Percentiles rank a stretch among this genome's conserved stretches.
phyloP scores from a whole-genome alignment of 2,888 invertebrate genomes.

The Synanthedon formicaeformis region DNA sequence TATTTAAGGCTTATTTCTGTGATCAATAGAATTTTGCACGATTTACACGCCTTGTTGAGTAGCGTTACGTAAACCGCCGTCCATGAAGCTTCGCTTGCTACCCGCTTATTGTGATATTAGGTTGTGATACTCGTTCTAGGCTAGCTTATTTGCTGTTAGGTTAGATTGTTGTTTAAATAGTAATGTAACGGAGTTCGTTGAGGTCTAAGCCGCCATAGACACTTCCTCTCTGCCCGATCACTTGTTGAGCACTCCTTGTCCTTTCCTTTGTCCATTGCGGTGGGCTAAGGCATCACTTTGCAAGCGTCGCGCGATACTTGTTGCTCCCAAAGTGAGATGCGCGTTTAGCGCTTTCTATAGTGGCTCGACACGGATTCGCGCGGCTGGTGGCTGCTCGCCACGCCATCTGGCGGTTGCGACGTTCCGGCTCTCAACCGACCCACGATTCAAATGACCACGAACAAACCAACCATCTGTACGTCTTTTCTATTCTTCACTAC shows the following conservation, averaged over 20 bases:
- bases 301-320: conserved; percentile 32
- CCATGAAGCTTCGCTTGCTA: conserved; percentile 68
- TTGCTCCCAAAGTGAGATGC: conserved; percentile 48
- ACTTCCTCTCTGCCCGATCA: conserved; percentile 14
- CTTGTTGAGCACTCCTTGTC: conserved; percentile 20
- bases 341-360: conserved; percentile 58
- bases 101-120: conserved; percentile 66
- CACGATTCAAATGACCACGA: conserved; percentile 65
- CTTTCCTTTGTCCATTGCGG: conserved; percentile 12
- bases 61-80: conserved; percentile 66
- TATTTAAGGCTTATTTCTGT: conserved; percentile 67
- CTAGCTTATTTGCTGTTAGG: conserved; percentile 55
- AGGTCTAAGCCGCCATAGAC: conserved; percentile 32
- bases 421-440: conserved; percentile 65
- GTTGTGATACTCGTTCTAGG: conserved; percentile 65
- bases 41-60: conserved; percentile 58
- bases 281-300: conserved; percentile 25
- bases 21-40: conserved; percentile 63
- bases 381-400: conserved; percentile 79
- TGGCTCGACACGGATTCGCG: conserved; percentile 78
- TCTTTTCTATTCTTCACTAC: conserved; percentile 36
- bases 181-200: conserved; percentile 31
- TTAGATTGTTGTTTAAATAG: conserved; percentile 8
- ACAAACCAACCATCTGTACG: conserved; percentile 69
- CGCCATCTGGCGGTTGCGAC: conserved; percentile 77